These are phyloP conservation scores for Standfussiana lucernea DNA, from an alignment of 2,888 invertebrate species.

Conservation along the genomic window DNA sequence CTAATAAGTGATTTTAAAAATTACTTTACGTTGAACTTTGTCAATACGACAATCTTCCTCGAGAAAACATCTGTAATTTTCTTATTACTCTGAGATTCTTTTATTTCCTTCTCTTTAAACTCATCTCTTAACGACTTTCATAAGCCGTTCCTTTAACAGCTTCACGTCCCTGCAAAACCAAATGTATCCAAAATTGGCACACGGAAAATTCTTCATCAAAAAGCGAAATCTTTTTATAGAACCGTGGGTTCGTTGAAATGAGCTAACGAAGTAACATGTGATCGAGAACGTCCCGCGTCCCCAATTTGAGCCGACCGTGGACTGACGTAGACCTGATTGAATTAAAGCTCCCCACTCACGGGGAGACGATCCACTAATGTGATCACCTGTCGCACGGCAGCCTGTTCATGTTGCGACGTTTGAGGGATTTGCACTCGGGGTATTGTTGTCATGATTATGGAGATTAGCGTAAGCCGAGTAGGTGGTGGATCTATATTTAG, in stretches of 20 bases:
- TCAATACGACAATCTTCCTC: neutral
- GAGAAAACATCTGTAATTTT: neutral
- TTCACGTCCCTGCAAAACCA: slow-evolving; percentile 21
- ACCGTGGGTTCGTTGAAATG: slow-evolving; percentile 30
- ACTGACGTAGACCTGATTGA: slow-evolving; percentile 43
- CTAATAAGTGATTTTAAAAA: neutral
- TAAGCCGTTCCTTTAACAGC: slow-evolving; percentile 17
- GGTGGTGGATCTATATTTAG: neutral
- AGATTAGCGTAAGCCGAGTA: neutral
- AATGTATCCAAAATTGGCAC: slow-evolving; percentile 33
- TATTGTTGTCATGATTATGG: slow-evolving; percentile 35
- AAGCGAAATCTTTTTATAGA: slow-evolving; percentile 35
- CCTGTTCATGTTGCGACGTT: slow-evolving; percentile 22
- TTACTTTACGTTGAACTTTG: neutral
- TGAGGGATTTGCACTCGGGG: slow-evolving; percentile 25
- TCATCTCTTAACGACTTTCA: slow-evolving; percentile 12
- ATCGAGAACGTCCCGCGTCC: slow-evolving; percentile 30
- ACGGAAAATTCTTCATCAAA: slow-evolving; percentile 29
- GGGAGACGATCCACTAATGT: slow-evolving; percentile 48
- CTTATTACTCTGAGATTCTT: neutral
- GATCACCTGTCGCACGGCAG: slow-evolving; percentile 39
- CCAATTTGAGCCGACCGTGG: slow-evolving; percentile 11
- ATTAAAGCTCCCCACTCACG: slow-evolving; percentile 51
- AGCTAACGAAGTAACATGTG: slow-evolving; percentile 43
- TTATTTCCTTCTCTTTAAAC: slow-evolving; percentile 12